Base-by-base conservation (phyloP, 92 coral and sea anemone genomes). In the Zoanthus gigantus region DNA sequence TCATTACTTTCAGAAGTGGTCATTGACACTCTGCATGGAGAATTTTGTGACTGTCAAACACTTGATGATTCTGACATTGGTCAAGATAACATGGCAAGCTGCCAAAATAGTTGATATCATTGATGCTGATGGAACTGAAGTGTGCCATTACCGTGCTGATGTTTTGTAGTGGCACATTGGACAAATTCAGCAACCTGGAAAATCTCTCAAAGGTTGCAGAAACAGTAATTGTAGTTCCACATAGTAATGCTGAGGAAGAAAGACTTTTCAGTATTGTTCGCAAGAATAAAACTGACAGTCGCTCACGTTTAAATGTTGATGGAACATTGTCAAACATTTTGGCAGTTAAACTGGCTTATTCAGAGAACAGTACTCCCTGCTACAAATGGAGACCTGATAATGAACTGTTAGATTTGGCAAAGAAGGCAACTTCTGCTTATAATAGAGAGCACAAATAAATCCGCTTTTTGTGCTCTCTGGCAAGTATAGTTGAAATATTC, bases 31-130 rank as follows among this genome's bases (percentile, higher is more conserved):
- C 86, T 81, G 28, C 1, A 58, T 81, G 86, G 61, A 65, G 86
- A 81, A 81, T 81, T 81, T 56, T 81, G 83, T 18, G 83, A 78
- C 37, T 68, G 23, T 68, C 74, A 68, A 68, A 68, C 74, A 32
- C 75, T 71, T 71, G 46, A 71, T 71, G 75, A 71, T 30, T 71
- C 75, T 71, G 75, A 71, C 13, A 71, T 71, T 71, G 75, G 75
- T 29, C 15, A 11, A 29, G 75, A 31, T 23, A 18, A 15, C 75
- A 71, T 71, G 75, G 47, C 3, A 71, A 71, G 75, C 75, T 37
- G 75, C 75, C 75, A 71, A 71, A 71, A 46, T 71, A 71, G 45
- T 71, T 71, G 75, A 71, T 29, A 29, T 17, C 46, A 71, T 71
- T 30, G 75, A 37, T 60, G 44, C 42, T 31, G 75, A 71, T 71